Conservation (phyloP, 2,113 vertebrate genomes). For the Centrocercus urophasianus region DNA sequence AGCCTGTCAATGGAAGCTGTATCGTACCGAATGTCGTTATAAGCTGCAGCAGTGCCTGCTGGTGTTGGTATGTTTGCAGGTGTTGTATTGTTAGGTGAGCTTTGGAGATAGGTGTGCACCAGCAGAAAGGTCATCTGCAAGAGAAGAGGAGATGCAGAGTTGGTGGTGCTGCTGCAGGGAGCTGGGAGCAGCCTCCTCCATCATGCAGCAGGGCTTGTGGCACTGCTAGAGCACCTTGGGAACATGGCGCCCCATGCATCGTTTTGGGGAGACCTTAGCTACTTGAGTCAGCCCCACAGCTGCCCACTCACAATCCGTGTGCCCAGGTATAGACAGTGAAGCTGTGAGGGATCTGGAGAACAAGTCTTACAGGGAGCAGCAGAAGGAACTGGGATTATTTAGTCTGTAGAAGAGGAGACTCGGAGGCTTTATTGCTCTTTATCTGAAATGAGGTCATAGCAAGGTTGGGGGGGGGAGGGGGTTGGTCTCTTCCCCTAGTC, state of each 20-base stretch:
- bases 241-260: rapidly evolving
- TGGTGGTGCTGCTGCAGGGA: not conserved
- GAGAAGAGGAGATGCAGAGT: rapidly evolving
- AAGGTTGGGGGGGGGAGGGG: no score
- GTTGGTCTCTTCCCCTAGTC: no score
- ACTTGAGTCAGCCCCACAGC: not conserved
- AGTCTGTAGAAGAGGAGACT: no score
- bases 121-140: not conserved
- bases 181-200: not conserved
- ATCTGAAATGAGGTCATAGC: no score
- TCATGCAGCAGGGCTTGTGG: not conserved
- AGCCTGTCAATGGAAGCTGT: not conserved
- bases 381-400: no score
- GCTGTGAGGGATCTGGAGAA: no score
- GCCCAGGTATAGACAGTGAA: no score
- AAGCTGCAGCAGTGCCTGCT: not conserved
- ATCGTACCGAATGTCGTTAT: not conserved
- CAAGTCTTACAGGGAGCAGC: no score
- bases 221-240: not conserved
- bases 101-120: not conserved
- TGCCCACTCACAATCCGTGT: not conserved
- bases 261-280: not conserved
- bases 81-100: not conserved
- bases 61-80: not conserved
- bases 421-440: no score